Conservation (phyloP, 2,888 invertebrate species). For the Tinea trinotella region DNA sequence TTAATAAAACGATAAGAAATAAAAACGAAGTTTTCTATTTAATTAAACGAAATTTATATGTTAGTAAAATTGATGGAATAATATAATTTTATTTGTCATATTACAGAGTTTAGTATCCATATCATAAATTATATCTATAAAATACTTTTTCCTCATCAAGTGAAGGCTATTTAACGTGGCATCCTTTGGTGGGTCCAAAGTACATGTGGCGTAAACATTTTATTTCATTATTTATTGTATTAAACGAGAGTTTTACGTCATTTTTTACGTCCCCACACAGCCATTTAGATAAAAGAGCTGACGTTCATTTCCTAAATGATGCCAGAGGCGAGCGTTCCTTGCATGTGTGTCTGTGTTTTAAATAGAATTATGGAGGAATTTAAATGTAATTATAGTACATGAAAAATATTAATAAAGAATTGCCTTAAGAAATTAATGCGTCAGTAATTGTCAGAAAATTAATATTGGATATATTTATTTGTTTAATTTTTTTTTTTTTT, state of each 20-base stretch:
- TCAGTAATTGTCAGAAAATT: too few species aligned
- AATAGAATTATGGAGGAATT: too few species aligned
- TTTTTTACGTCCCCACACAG: conserved; percentile 49
- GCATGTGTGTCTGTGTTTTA: not conserved
- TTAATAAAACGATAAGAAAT: not conserved
- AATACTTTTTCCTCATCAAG: conserved; percentile 9
- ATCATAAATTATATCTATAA: conserved; percentile 11
- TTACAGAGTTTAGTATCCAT: conserved; percentile 7
- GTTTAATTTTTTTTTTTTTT: too few species aligned
- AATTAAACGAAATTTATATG: not conserved
- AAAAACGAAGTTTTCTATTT: not conserved
- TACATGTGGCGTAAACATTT: conserved; percentile 32
- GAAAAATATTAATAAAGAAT: too few species aligned
- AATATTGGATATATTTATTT: too few species aligned
- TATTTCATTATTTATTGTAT: conserved; percentile 55
- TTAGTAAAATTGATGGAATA: not conserved
- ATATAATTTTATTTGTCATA: conserved; percentile 2
- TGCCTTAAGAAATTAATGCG: not conserved
- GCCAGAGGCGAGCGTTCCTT: conserved; percentile 12
- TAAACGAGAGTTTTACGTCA: conserved; percentile 49
- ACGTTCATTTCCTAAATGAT: conserved; percentile 52
- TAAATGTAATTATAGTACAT: too few species aligned
- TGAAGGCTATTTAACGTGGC: conserved; percentile 5
- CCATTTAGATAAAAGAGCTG: conserved; percentile 61
- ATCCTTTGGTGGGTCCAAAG: conserved; percentile 1